Evolutionary conservation across 2,113 vertebrate genomes (phyloP).

Genomic region (Trichomycterus rosablanca): DNA sequence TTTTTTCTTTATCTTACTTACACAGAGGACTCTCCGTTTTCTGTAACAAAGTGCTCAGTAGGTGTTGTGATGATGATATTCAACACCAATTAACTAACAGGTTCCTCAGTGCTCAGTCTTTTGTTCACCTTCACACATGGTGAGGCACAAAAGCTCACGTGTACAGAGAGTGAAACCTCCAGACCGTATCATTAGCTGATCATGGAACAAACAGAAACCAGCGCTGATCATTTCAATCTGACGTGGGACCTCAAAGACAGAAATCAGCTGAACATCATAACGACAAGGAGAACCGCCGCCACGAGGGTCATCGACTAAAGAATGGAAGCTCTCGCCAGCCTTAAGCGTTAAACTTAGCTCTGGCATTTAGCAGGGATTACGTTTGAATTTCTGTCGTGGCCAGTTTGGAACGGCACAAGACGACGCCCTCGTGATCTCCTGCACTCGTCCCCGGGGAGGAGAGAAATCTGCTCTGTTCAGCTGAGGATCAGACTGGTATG

Average conservation of each 20-base stretch:
- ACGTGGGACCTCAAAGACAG: slow-evolving; percentile 52
- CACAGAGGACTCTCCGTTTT: no score
- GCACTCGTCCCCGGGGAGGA: slow-evolving; percentile 17
- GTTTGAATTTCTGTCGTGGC: slow-evolving; percentile 22
- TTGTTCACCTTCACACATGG: slow-evolving; percentile 63
- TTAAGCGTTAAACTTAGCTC: slow-evolving; percentile 1
- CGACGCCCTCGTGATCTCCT: slow-evolving; percentile 23
- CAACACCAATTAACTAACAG: slow-evolving; percentile 56
- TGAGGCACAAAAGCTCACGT: slow-evolving; percentile 59
- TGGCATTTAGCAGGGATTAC: slow-evolving; percentile 21
- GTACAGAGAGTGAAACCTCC: slow-evolving; percentile 54
- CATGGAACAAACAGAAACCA: slow-evolving; percentile 52
- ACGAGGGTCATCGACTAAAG: slow-evolving; percentile 25
- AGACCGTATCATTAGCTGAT: slow-evolving; percentile 65
- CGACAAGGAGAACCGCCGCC: slow-evolving; percentile 24
- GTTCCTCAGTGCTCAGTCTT: slow-evolving; percentile 48
- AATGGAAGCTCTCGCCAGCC: slow-evolving; percentile 12
- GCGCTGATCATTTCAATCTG: slow-evolving; percentile 58
- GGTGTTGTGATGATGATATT: slow-evolving; percentile 30
- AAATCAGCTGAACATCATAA: slow-evolving; percentile 27
- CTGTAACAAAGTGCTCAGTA: no score
- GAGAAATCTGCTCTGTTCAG: slow-evolving; percentile 18
- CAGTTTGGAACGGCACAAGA: slow-evolving; percentile 4
- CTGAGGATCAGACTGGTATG: slow-evolving; percentile 3
- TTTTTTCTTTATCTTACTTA: no score